Evolutionary conservation across 1,140 invertebrate species (phyloP).

Genomic region (Macrosteles quadrilineatus): DNA sequence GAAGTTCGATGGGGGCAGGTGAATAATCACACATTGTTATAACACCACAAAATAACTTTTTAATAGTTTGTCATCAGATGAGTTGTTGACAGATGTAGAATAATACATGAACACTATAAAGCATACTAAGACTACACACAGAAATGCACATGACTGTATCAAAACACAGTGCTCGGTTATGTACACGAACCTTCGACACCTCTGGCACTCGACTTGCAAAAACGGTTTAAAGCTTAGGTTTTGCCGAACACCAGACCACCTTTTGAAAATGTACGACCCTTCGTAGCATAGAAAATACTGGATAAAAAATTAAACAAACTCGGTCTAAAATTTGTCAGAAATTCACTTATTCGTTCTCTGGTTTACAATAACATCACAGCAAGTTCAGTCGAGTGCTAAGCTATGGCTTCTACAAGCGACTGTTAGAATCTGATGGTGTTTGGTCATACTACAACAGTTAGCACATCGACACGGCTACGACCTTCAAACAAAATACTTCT

Average conservation of each 20-base stretch:
- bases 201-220: too few relatives aligned
- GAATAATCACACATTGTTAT: neutral
- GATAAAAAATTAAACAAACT: too few relatives aligned
- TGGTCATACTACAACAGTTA: conserved; percentile 13
- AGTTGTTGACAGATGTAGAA: conserved; percentile 20
- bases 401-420: conserved; percentile 3
- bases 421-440: neutral
- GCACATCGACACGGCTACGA: conserved; percentile 17
- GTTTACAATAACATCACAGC: conserved; percentile 5
- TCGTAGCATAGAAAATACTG: too few relatives aligned
- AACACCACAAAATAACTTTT: conserved; percentile 27
- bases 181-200: neutral
- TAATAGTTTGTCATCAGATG: conserved; percentile 8
- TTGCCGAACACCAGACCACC: too few relatives aligned
- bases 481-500: conserved; percentile 14
- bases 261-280: too few relatives aligned
- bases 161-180: conserved; percentile 18
- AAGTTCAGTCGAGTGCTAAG: neutral
- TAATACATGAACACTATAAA: conserved; percentile 18
- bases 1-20: too few relatives aligned
- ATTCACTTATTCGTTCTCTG: neutral
- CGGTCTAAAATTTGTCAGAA: neutral
- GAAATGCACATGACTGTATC: conserved; percentile 18
- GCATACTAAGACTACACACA: conserved; percentile 20
- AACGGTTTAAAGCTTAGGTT: too few relatives aligned